phyloP scores from a whole-genome alignment of 2,888 invertebrate species.

The Lepidocyrtoides sp. region DNA sequence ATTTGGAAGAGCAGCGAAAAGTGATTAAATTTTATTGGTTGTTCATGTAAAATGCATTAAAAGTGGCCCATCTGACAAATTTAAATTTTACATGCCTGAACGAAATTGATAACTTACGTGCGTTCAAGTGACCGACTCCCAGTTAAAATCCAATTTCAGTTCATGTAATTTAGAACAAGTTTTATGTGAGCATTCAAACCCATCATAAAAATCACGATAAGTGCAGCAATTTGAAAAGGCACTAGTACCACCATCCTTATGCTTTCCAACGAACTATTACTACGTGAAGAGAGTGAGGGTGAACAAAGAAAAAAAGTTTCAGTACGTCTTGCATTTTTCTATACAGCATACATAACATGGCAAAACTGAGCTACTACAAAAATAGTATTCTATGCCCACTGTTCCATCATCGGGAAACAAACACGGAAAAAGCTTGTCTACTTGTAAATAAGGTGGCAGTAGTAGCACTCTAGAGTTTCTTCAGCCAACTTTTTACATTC shows the following conservation, averaged over 20 bases:
- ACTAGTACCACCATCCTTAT: slow-evolving; percentile 9
- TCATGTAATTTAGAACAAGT: too few relatives aligned
- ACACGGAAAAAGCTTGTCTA: not conserved
- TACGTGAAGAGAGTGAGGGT: not conserved
- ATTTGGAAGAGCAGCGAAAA: too few relatives aligned
- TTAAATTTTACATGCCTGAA: too few relatives aligned
- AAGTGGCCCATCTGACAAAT: too few relatives aligned
- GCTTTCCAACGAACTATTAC: not conserved
- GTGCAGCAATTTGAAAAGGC: not conserved
- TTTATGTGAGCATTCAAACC: too few relatives aligned
- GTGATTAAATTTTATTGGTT: too few relatives aligned
- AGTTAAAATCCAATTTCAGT: too few relatives aligned
- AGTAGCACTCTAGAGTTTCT: not conserved
- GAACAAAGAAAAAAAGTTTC: slow-evolving; percentile 18
- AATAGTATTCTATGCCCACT: not conserved
- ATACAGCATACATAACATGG: not conserved
- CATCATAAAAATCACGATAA: too few relatives aligned
- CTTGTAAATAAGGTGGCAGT: slow-evolving; percentile 43
- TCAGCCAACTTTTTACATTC: not conserved
- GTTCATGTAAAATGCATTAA: too few relatives aligned
- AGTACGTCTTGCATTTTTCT: not conserved
- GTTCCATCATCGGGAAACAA: not conserved
- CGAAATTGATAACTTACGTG: too few relatives aligned
- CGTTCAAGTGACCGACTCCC: too few relatives aligned
- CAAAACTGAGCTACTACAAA: too few relatives aligned